Percentiles rank a stretch among this genome's conserved stretches.
Evolutionary conservation across 1,140 invertebrate genomes (phyloP).

Genomic region (Prorops nasuta): DNA sequence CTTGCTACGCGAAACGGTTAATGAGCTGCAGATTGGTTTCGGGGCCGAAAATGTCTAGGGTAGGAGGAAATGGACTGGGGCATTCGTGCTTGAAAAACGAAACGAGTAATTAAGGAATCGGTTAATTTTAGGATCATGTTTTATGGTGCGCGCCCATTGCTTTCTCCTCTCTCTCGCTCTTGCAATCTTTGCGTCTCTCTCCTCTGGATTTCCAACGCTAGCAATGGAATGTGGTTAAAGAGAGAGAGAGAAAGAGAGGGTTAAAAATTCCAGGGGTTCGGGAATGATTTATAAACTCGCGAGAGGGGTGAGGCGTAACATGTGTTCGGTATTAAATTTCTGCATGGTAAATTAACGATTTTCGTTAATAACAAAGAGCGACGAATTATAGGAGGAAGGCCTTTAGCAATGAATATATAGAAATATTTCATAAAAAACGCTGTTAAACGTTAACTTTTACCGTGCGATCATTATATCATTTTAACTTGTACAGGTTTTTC

Average conservation of each 20-base stretch:
- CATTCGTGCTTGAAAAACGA: constrained; percentile 29
- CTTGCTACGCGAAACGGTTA: constrained; percentile 29
- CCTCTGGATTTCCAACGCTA: constrained; percentile 15
- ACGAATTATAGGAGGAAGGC: too few species aligned
- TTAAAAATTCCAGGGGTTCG: constrained; percentile 26
- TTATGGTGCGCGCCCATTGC: constrained; percentile 28
- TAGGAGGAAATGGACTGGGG: constrained; percentile 13
- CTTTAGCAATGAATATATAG: too few species aligned
- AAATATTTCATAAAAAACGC: too few species aligned
- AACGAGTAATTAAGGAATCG: constrained; percentile 48
- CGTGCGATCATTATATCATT: too few species aligned
- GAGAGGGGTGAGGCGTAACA: constrained; percentile 21
- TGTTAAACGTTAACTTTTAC: too few species aligned
- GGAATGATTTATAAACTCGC: constrained; percentile 33
- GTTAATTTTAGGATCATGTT: constrained; percentile 50
- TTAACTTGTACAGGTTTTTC: too few species aligned
- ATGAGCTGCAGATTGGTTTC: constrained; percentile 35
- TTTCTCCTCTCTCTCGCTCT: constrained; percentile 1
- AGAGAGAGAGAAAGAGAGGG: constrained; percentile 35
- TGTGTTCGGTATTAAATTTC: constrained; percentile 29
- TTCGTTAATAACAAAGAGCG: too few species aligned
- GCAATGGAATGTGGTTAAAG: constrained; percentile 14
- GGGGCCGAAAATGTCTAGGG: constrained; percentile 13
- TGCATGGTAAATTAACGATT: constrained; percentile 17
- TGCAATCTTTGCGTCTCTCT: not conserved